Percentiles rank a stretch among this genome's conserved stretches.
phyloP scores from a whole-genome alignment of 2,797 vertebrate species.

The Pipistrellus pygmaeus region DNA sequence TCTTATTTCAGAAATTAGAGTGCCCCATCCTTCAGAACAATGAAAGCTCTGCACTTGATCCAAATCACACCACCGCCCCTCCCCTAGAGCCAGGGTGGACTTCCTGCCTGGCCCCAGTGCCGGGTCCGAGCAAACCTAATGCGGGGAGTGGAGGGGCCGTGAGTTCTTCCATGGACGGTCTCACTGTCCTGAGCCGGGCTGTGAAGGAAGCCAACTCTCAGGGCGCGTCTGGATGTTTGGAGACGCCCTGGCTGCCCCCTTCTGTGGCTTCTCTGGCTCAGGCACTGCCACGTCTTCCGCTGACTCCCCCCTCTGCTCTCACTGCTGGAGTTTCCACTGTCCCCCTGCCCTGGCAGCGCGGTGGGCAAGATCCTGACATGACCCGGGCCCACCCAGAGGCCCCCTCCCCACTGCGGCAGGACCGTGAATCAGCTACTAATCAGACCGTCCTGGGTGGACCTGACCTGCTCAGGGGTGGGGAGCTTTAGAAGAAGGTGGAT shows the following conservation, averaged over 20 bases:
- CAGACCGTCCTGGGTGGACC: background rate
- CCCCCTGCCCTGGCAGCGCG: background rate
- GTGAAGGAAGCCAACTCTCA: background rate
- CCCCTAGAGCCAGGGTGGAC: background rate
- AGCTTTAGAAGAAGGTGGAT: background rate
- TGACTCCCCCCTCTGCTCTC: background rate
- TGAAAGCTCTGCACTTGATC: background rate
- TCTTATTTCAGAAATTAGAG: background rate
- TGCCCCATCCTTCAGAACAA: background rate
- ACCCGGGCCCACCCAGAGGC: fast-evolving
- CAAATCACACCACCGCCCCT: background rate
- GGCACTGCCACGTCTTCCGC: background rate
- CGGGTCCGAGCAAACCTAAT: background rate
- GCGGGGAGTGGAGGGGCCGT: fast-evolving
- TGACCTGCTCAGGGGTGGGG: background rate
- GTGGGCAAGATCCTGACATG: background rate
- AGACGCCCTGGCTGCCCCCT: background rate
- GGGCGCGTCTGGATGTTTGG: background rate
- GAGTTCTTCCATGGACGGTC: background rate
- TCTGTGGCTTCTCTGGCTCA: background rate
- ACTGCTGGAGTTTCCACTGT: background rate
- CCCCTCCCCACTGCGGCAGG: background rate
- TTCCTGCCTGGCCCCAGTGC: background rate
- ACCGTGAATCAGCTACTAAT: background rate
- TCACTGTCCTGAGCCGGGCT: background rate